Conservation (phyloP, 2,888 invertebrate species). For the Copidosoma aretas region DNA sequence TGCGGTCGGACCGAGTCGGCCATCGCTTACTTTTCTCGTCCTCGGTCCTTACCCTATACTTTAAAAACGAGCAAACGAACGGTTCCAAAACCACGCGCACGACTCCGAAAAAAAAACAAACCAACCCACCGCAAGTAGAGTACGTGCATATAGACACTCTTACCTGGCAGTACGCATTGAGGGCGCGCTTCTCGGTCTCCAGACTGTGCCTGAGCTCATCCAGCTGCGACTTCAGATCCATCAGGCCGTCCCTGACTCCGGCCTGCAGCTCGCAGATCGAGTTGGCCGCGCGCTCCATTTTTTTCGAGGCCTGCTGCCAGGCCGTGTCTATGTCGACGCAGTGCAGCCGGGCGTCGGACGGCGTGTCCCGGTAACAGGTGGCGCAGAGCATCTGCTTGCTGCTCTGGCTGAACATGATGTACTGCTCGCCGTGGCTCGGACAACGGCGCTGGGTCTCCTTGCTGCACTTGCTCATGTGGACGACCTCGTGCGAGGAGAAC, state of each 20-base stretch:
- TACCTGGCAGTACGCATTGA: slow-evolving; percentile 73
- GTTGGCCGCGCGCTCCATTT: slow-evolving; percentile 70
- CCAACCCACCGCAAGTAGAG: no score
- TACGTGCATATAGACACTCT: no score
- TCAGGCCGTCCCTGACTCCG: slow-evolving; percentile 72
- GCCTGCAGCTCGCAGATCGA: slow-evolving; percentile 69
- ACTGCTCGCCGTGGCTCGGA: slow-evolving; percentile 74
- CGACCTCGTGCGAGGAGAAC: slow-evolving; percentile 77
- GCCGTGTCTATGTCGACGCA: slow-evolving; percentile 79
- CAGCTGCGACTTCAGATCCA: slow-evolving; percentile 71
- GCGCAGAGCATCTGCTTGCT: slow-evolving; percentile 77
- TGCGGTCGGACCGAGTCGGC: no score
- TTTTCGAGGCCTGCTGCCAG: slow-evolving; percentile 74
- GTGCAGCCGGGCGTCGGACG: slow-evolving; percentile 71
- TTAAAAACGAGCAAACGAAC: no score
- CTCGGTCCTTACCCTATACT: no score
- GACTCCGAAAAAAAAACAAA: no score
- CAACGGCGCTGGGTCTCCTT: slow-evolving; percentile 76
- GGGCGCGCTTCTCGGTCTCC: slow-evolving; percentile 71
- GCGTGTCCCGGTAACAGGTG: slow-evolving; percentile 76
- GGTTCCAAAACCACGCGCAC: no score
- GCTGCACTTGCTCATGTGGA: slow-evolving; percentile 74
- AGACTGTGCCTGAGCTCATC: slow-evolving; percentile 73
- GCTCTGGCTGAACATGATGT: slow-evolving; percentile 76
- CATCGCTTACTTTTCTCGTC: no score